Conservation (phyloP, 1,140 invertebrate species). For the Platyscapa corneri region DNA sequence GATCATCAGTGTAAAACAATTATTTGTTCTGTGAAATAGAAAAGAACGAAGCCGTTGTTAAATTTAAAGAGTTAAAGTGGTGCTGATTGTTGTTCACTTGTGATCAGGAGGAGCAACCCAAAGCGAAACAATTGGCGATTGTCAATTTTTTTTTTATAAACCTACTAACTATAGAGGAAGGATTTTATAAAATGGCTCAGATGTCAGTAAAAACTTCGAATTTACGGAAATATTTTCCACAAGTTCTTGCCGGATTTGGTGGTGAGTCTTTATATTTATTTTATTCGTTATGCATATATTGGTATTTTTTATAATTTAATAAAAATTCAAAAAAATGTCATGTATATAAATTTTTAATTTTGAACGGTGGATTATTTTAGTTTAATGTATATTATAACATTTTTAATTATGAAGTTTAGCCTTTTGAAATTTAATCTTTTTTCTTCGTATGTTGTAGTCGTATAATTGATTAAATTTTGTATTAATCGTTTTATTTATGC, state of each 20-base stretch:
- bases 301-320: too few relatives aligned
- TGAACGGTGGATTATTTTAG: too few relatives aligned
- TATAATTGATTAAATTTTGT: too few relatives aligned
- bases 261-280: conserved; percentile 48
- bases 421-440: too few relatives aligned
- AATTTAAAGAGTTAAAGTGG: neutral
- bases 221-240: conserved; percentile 46
- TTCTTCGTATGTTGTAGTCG: too few relatives aligned
- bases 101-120: neutral
- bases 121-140: neutral
- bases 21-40: neutral
- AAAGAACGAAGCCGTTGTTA: neutral
- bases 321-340: too few relatives aligned
- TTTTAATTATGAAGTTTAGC: too few relatives aligned
- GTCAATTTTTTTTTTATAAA: neutral
- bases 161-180: neutral
- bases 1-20: neutral
- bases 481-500: neutral
- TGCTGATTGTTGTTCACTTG: conserved; percentile 23
- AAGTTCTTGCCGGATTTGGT: conserved; percentile 52
- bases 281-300: too few relatives aligned
- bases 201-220: neutral
- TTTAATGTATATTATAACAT: too few relatives aligned
- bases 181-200: conserved; percentile 20
- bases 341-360: too few relatives aligned